Base-by-base conservation (phyloP, 2,113 vertebrate species). In the Vanacampus margaritifer region DNA sequence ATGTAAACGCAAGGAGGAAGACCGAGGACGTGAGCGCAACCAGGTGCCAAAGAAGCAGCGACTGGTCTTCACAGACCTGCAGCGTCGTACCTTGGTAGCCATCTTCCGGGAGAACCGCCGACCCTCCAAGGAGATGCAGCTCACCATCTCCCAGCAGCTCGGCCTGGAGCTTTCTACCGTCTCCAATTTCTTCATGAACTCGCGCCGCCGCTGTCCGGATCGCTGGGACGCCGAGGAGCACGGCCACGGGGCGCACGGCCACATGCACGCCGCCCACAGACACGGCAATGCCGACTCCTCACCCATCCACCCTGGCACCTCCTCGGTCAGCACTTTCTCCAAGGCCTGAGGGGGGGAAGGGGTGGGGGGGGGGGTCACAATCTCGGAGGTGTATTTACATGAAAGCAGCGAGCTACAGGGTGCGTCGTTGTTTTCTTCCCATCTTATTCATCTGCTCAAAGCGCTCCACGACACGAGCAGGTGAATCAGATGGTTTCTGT, bases 101-200 rank as follows among this genome's bases (percentile, higher is more conserved):
- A 99, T 99, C 93, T 99, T 98, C 91, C 94, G 97, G 87, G 97
- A 99, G 90, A 99, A 99, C 91, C 97, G 96, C 86, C 94, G 97
- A 13, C 97, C 97, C 0, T 98, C 96, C 85, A 99, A 99, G 51
- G 97, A 99, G 79, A 99, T 99, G 97, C 97, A 99, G 92, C 82
- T 97, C 72, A 99, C 97, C 92, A 99, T 98, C 90, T 98, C 96
- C 0, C 97, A 99, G 91, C 97, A 99, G 88, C 94, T 99, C 75
- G 96, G 96, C 74, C 87, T 99, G 86, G 97, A 99, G 92, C 95
- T 97, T 86, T 94, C 88, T 91, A 99, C 97, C 2, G 96, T 99
- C 91, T 98, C 96, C 93, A 99, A 99, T 86, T 99, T 99, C 94
- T 99, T 99, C 93, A 99, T 99, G 97, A 99, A 99, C 36, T 95